Evolutionary conservation across 2,888 invertebrate species (phyloP).

Genomic region (Tetragnatha montana): DNA sequence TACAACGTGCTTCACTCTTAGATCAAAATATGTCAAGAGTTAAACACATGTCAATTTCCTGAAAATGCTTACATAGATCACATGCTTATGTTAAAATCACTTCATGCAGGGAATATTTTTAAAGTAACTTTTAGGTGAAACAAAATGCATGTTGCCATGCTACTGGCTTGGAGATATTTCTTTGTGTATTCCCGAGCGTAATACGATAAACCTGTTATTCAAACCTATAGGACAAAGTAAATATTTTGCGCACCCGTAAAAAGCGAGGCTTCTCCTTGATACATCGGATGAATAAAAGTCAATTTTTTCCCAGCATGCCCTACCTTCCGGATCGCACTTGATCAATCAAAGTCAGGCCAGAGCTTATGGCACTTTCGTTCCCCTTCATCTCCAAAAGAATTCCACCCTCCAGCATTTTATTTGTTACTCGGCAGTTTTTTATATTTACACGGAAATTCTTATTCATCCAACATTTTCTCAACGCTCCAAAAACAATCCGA

Average conservation of each 20-base stretch:
- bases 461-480: not conserved
- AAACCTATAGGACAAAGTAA: not conserved
- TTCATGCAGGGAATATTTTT: too few relatives aligned
- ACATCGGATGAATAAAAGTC: conserved; percentile 50
- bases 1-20: too few relatives aligned
- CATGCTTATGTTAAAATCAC: too few relatives aligned
- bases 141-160: too few relatives aligned
- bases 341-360: conserved; percentile 59
- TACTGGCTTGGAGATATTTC: too few relatives aligned
- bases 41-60: too few relatives aligned
- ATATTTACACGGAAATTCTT: not conserved
- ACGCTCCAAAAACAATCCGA: not conserved
- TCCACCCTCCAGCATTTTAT: not conserved
- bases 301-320: conserved; percentile 5
- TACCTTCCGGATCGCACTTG: conserved; percentile 41
- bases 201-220: not conserved
- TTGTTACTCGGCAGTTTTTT: conserved; percentile 12
- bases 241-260: not conserved
- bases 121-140: too few relatives aligned
- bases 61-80: too few relatives aligned
- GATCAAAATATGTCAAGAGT: too few relatives aligned
- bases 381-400: not conserved
- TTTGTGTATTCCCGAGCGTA: too few relatives aligned
- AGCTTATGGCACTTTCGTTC: conserved; percentile 14
- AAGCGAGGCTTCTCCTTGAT: conserved; percentile 14